These are phyloP conservation scores for Chionodraco myersi DNA, from an alignment of 2,113 vertebrate genomes.

Conservation along the genomic window DNA sequence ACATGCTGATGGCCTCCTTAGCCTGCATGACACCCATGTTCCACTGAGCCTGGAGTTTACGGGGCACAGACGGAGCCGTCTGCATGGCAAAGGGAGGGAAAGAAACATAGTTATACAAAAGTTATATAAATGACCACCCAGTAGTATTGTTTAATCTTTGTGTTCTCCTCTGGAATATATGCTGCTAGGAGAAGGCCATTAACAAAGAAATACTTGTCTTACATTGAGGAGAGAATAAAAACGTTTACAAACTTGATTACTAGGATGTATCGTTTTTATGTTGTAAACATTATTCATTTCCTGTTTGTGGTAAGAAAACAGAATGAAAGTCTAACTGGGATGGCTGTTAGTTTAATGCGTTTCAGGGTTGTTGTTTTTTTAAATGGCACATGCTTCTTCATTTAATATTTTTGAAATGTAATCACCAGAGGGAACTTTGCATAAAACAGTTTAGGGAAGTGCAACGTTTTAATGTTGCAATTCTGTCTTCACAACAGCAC, in stretches of 20 bases:
- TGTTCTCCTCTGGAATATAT: background rate
- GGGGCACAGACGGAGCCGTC: constrained; percentile 86
- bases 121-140: background rate
- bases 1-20: constrained; percentile 87
- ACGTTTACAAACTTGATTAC: no score
- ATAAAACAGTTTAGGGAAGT: constrained; percentile 14
- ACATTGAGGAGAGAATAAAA: no score
- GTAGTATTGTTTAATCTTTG: background rate
- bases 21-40: constrained; percentile 91
- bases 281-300: background rate
- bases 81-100: constrained; percentile 54
- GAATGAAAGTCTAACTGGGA: background rate
- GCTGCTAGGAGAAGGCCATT: background rate
- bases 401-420: background rate
- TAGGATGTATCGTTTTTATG: no score
- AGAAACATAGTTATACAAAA: background rate
- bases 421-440: background rate
- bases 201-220: background rate
- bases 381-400: background rate
- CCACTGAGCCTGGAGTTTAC: constrained; percentile 92
- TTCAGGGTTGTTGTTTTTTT: background rate
- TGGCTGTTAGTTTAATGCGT: background rate
- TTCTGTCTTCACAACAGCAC: background rate
- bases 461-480: background rate
- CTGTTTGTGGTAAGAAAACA: background rate